These are phyloP conservation scores for Drosophila sordidapex DNA, from an alignment of 2,888 invertebrate genomes.

Conservation along the genomic window DNA sequence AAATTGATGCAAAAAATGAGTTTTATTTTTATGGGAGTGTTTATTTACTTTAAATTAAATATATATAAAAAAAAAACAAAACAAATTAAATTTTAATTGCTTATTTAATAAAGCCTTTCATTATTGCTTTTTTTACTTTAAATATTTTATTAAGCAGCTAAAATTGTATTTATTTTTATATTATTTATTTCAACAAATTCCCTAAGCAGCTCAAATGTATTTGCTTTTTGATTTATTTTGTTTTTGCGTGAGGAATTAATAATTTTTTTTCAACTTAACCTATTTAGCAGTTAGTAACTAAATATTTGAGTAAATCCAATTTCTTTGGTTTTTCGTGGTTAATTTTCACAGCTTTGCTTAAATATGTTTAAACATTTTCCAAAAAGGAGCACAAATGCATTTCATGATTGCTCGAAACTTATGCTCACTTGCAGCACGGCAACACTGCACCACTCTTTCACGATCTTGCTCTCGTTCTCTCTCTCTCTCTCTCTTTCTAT, in stretches of 20 bases:
- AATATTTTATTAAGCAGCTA: background rate
- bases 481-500: conserved; percentile 2
- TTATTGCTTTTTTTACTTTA: background rate
- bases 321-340: background rate
- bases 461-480: background rate
- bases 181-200: background rate
- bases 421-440: conserved; percentile 61
- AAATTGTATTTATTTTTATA: background rate
- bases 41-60: background rate
- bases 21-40: background rate
- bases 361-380: background rate
- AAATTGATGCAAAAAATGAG: background rate
- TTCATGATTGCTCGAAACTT: conserved; percentile 34
- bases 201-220: background rate
- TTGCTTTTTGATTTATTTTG: background rate
- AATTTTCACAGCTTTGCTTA: background rate
- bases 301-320: background rate
- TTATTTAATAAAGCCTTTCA: background rate
- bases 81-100: background rate
- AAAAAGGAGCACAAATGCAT: conserved; percentile 15
- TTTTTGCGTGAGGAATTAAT: no score
- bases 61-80: background rate
- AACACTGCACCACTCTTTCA: conserved; percentile 60
- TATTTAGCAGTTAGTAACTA: background rate
- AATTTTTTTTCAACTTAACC: background rate